Evolutionary conservation across 1,140 invertebrate species (phyloP), one percentile per base, ranked within the genome.

Genomic region (Periplaneta americana): DNA sequence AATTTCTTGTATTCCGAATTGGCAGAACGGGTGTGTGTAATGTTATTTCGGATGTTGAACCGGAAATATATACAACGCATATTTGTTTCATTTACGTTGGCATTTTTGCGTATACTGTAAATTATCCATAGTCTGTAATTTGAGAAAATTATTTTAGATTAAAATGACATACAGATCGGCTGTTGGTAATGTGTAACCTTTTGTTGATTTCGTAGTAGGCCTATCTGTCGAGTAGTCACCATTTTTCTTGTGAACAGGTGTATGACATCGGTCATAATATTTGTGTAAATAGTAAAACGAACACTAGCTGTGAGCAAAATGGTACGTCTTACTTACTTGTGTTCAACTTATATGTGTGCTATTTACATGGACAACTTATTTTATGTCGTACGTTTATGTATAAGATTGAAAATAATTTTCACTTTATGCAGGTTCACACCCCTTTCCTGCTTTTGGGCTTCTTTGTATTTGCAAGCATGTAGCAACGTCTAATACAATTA

Each of bases 151-250:
- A n/a, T 66, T 66, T 4, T 28, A n/a, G n/a, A 66, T 66, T 28
- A 66, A n/a, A 66, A 66, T 66, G 48, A 66, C 22, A 28, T n/a
- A 8, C 22, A n/a, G 48, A 11, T 66, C 28, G 48, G 22, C 22
- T 66, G 4, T 28, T 66, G 4, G 48, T 66, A n/a, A 28, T 28
- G 22, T n/a, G 48, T 66, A 66, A 66, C 48, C 22, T n/a, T 66
- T 66, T 66, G 48, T 66, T 66, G 48, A 66, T 66, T 66, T 66
- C 48, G 48, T 66, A 66, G 48, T 66, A 66, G 48, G 76, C 76
- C 76, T 78, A 78, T 78, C 76, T n/a, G 76, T 39, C 17, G 76
- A 31, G 76, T 78, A 78, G 76, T 78, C 76, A 78, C 76, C 76
- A 78, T 78, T 78, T 78, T 78, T 78, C 76, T 28, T 39, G 76